phyloP scores from a whole-genome alignment of 2,113 vertebrate species.

The Bothrops jararaca region DNA sequence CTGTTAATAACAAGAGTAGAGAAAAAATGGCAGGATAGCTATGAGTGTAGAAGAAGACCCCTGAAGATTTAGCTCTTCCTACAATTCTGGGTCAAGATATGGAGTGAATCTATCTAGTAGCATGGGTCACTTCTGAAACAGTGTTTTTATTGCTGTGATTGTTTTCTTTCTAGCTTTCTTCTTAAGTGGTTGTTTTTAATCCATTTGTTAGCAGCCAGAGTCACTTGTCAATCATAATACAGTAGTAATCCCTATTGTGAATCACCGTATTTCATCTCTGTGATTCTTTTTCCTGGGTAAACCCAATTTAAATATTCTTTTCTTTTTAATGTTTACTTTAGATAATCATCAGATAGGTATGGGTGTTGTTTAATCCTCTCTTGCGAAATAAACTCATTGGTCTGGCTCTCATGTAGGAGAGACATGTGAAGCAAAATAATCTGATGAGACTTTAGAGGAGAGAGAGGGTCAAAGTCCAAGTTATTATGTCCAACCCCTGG shows the following conservation, averaged over 20 bases:
- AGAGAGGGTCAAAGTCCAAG: not conserved
- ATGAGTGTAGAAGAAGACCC: not conserved
- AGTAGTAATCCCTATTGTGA: not conserved
- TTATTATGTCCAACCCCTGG: slow-evolving; percentile 12
- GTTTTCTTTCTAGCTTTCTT: not conserved
- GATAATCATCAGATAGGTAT: not conserved
- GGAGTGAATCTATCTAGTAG: not conserved
- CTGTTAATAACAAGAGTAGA: too few relatives aligned
- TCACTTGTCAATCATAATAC: not conserved
- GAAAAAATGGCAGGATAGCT: not conserved
- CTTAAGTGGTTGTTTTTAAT: not conserved
- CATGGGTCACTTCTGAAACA: too few relatives aligned
- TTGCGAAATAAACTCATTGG: not conserved
- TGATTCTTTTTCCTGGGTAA: not conserved
- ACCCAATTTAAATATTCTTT: not conserved
- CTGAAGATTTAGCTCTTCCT: not conserved
- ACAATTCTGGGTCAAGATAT: not conserved
- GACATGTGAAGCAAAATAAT: not conserved
- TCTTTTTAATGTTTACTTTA: not conserved
- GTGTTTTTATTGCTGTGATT: not conserved
- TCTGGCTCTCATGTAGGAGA: not conserved
- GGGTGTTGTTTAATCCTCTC: not conserved
- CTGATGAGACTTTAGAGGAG: not conserved
- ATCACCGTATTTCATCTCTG: not conserved
- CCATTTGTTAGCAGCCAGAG: not conserved